Percentiles rank a stretch among this genome's conserved stretches.
Evolutionary conservation across 2,113 vertebrate genomes (phyloP).

Genomic region (Pimephales promelas): DNA sequence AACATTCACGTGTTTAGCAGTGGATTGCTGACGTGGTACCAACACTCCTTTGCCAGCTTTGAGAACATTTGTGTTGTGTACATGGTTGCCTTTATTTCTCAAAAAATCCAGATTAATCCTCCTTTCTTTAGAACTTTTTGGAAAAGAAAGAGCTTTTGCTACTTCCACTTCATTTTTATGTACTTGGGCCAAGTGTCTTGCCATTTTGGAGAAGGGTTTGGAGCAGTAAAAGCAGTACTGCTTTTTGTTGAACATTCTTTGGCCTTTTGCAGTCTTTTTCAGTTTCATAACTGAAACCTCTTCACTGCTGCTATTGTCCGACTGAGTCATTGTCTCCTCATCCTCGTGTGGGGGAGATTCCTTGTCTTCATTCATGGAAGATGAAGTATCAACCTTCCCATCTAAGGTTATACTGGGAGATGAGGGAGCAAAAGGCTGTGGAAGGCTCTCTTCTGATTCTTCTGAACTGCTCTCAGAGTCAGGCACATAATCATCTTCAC

Average conservation of each 20-base stretch:
- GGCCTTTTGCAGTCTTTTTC: background rate
- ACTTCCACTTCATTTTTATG: background rate
- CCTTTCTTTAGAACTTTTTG: background rate
- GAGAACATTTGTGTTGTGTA: conserved; percentile 42
- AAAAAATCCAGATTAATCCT: conserved; percentile 45
- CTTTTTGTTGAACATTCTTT: conserved; percentile 35
- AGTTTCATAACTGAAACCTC: background rate
- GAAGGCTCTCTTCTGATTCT: too few species aligned
- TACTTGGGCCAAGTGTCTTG: conserved; percentile 13
- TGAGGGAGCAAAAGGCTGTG: too few species aligned
- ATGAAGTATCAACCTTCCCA: too few species aligned
- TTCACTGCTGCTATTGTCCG: background rate
- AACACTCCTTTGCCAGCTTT: conserved; percentile 43
- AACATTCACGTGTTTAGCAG: background rate
- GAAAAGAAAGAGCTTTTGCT: conserved; percentile 31
- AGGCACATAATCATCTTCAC: too few species aligned
- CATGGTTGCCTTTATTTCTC: conserved; percentile 45
- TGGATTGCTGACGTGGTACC: background rate
- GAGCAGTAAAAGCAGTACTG: conserved; percentile 1
- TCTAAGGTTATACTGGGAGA: too few species aligned
- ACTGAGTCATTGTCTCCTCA: background rate
- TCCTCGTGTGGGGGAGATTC: too few species aligned
- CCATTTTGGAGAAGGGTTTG: conserved; percentile 39
- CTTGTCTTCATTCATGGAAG: too few species aligned
- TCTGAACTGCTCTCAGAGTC: too few species aligned